phyloP scores from a whole-genome alignment of 2,888 invertebrate species.

The Drosophila longiperda region DNA sequence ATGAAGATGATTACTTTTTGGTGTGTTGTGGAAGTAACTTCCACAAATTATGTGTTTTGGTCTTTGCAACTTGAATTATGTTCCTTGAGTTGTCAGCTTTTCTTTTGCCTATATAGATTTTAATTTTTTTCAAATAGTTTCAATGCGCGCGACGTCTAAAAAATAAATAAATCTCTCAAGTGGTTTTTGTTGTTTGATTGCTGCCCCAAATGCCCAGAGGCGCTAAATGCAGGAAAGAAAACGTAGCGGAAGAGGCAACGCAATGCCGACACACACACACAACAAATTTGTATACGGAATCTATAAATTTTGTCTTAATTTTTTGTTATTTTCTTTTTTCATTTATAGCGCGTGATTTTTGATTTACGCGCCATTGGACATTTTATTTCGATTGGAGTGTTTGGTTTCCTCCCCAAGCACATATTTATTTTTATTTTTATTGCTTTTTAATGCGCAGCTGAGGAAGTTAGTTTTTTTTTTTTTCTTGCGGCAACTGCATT shows the following conservation, averaged over 20 bases:
- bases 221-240: conserved; percentile 70
- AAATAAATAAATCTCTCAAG: conserved; percentile 61
- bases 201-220: conserved; percentile 54
- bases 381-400: conserved; percentile 68
- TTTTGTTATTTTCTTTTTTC: conserved; percentile 36
- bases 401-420: conserved; percentile 60
- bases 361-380: conserved; percentile 78
- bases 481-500: conserved; percentile 58
- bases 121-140: conserved; percentile 15
- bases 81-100: conserved; percentile 8
- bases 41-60: conserved; percentile 17
- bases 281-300: conserved; percentile 47
- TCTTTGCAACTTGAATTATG: conserved; percentile 20
- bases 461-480: conserved; percentile 65
- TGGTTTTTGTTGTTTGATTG: conserved; percentile 49
- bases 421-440: conserved; percentile 80
- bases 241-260: conserved; percentile 59
- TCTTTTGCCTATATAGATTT: conserved; percentile 12
- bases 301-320: conserved; percentile 73
- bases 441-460: conserved; percentile 81
- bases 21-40: conserved; percentile 1
- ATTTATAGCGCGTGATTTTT: conserved; percentile 70
- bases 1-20: conserved; percentile 28
- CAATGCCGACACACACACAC: conserved; percentile 17
- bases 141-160: conserved; percentile 22